phyloP scores from a whole-genome alignment of 2,888 invertebrate species.

The Pristionchus fissidentatus region DNA sequence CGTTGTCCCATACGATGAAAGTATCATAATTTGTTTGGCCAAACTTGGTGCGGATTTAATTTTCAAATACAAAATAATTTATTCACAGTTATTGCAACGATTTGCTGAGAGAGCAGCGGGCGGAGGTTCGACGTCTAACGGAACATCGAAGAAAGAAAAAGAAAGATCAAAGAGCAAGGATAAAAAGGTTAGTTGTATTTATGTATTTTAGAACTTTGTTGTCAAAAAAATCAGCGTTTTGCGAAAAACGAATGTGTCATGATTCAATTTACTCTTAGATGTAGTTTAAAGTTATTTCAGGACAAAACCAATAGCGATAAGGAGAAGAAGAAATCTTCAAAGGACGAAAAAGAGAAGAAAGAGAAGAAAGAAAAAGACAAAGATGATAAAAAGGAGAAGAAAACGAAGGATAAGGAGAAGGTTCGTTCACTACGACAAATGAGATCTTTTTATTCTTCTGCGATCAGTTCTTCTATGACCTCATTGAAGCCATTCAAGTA shows the following conservation, averaged over 20 bases:
- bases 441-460: no score
- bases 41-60: not conserved
- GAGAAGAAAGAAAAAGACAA: constrained; percentile 20
- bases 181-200: not conserved
- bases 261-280: not conserved
- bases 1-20: no score
- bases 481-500: no score
- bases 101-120: constrained; percentile 54
- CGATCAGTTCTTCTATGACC: no score
- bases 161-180: constrained; percentile 49
- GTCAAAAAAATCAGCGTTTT: no score
- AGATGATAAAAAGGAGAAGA: constrained; percentile 41
- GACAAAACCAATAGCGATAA: constrained; percentile 44
- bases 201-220: no score
- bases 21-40: no score
- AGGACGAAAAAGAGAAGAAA: constrained; percentile 46
- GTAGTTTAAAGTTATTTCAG: not conserved
- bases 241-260: not conserved
- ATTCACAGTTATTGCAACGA: constrained; percentile 57
- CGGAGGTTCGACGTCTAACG: not conserved
- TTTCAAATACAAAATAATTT: not conserved
- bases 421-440: constrained; percentile 28
- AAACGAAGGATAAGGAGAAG: constrained; percentile 48
- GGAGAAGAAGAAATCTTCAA: constrained; percentile 49
- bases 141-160: constrained; percentile 51